These are phyloP conservation scores for Mactra quadrangularis DNA, from an alignment of 1,140 invertebrate species.

Conservation along the genomic window DNA sequence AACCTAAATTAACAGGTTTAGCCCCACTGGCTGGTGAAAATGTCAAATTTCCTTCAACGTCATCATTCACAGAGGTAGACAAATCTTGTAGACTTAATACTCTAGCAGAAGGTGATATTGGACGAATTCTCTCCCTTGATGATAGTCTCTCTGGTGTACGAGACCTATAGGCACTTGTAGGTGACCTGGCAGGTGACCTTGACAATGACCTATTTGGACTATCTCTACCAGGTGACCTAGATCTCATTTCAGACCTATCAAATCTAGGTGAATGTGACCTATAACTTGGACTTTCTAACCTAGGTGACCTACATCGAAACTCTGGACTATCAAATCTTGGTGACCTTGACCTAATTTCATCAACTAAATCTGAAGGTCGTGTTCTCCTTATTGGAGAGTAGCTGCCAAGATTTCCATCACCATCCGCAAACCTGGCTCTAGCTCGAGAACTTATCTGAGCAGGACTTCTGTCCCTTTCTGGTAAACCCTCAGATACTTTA, in stretches of 20 bases:
- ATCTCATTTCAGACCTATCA: not conserved
- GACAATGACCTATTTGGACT: not conserved
- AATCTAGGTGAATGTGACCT: not conserved
- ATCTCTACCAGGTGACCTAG: not conserved
- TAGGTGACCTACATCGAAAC: conserved; percentile 5
- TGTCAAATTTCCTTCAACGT: conserved; percentile 65
- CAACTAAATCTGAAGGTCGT: conserved; percentile 44
- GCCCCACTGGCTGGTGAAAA: conserved; percentile 67
- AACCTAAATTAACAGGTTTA: conserved; percentile 72
- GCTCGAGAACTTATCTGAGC: conserved; percentile 54
- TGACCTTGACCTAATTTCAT: conserved; percentile 50
- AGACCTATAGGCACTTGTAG: conserved; percentile 56
- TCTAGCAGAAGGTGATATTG: conserved; percentile 53
- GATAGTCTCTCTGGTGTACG: conserved; percentile 59
- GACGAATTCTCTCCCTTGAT: conserved; percentile 51
- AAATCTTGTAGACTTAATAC: conserved; percentile 68
- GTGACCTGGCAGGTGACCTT: conserved; percentile 47
- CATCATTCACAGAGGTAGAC: conserved; percentile 62
- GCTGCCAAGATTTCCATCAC: conserved; percentile 34
- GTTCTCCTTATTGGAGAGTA: conserved; percentile 48
- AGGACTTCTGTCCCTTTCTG: conserved; percentile 61
- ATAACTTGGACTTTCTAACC: not conserved
- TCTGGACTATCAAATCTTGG: conserved; percentile 52
- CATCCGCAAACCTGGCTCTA: conserved; percentile 47
- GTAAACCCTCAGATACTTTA: conserved; percentile 24